Conservation (phyloP, 2,113 vertebrate species). For the Coptodon bakossiorum region DNA sequence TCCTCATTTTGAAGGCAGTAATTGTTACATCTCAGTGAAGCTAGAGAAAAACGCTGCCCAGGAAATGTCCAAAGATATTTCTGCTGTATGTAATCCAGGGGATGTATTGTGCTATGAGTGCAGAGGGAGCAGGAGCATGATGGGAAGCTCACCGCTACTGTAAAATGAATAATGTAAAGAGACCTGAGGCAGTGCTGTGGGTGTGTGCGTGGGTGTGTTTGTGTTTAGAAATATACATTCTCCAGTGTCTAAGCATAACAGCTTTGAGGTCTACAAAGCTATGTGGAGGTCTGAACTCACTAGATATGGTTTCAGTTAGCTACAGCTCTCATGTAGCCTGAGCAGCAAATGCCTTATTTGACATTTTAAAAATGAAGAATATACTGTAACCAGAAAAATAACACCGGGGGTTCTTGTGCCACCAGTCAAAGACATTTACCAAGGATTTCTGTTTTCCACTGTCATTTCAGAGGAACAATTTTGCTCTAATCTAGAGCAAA, state of each 20-base stretch:
- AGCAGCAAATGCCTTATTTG: neutral
- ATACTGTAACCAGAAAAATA: neutral
- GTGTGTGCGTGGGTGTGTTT: constrained; percentile 6
- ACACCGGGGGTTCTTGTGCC: neutral
- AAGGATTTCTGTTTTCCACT: neutral
- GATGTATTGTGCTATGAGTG: neutral
- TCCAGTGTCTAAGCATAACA: neutral
- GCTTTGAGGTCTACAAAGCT: constrained; percentile 17
- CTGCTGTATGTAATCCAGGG: neutral
- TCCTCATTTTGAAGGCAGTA: neutral
- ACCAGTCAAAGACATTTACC: neutral
- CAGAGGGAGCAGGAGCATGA: neutral
- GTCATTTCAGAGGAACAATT: neutral
- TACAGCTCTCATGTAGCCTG: neutral
- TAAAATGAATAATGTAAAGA: constrained; percentile 3
- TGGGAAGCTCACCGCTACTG: constrained; percentile 27
- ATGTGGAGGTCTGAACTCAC: neutral
- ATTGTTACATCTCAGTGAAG: neutral
- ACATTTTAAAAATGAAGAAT: neutral
- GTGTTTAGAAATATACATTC: constrained; percentile 5
- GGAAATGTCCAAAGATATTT: neutral
- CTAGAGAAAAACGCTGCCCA: neutral
- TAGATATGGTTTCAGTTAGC: neutral
- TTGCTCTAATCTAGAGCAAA: neutral
- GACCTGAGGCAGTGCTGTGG: constrained; percentile 7